Evolutionary conservation across 2,888 invertebrate species (phyloP), one percentile per base, ranked within the genome.

Genomic region (Philonicus albiceps): DNA sequence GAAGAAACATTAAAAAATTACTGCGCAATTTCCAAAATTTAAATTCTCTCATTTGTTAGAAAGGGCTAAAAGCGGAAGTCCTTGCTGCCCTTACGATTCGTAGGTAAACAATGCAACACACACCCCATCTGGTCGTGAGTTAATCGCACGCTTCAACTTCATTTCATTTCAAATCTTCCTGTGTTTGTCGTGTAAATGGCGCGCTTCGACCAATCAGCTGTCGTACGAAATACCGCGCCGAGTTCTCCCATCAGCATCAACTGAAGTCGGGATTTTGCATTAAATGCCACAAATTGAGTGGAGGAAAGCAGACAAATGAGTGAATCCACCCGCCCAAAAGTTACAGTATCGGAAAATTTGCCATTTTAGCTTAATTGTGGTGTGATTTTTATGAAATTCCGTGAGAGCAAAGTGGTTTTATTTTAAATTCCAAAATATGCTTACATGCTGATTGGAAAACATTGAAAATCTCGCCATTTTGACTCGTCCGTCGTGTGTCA

Each of bases 171-270:
- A 37, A 86, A 86, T 37, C 76, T 81, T 83, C 34, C 31, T 81
- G 81, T 81, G 64, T 81, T 81, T 81, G 84, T 37, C 81, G 73
- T 80, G 76, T 76, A 85, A 90, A 89, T 90, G 90, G 90, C 90
- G 90, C 90, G 90, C 88, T 89, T 88, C 88, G 85, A 85, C 86
- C 86, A 78, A 90, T 89, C 90, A 90, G 90, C 90, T 90, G 88
- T 85, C 89, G 88, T 89, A 86, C 89, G 88, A 90, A 88, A 88
- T 85, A 85, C 86, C 86, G 87, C 87, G 86, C 87, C 87, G 87
- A 88, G 86, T 85, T 83, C 81, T 80, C n/a, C 40, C n/a, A 86
- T 87, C 72, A 87, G 87, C 86, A 11, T 84, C 73, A 88, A 88
- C 86, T 75, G 72, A 76, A 86, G 40, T 87, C 72, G 85, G 40